Percentiles rank a stretch among this genome's conserved stretches.
phyloP scores from a whole-genome alignment of 1,140 invertebrate genomes.

The Penaeus vannamei region DNA sequence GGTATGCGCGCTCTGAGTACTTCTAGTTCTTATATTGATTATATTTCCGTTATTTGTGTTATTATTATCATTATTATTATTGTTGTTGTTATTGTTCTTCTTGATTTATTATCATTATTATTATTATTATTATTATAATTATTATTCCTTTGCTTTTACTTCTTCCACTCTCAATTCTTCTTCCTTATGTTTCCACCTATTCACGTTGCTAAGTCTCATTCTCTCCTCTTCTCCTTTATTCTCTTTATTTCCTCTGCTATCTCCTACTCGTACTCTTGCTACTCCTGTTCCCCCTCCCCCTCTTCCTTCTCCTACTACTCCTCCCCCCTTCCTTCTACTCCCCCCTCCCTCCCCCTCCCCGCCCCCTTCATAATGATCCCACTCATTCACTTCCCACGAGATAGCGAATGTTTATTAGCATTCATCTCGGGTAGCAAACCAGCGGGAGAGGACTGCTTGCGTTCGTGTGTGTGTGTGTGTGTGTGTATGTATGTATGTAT shows the following conservation, averaged over 20 bases:
- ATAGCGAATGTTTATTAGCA: no score
- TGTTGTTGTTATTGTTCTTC: conserved; percentile 36
- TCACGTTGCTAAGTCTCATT: not conserved
- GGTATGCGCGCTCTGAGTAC: no score
- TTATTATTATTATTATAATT: conserved; percentile 3
- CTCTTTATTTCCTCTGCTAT: not conserved
- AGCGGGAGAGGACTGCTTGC: not conserved
- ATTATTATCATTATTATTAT: conserved; percentile 31
- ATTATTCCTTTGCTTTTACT: conserved; percentile 20
- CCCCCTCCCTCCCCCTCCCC: no score
- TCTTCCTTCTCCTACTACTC: no score
- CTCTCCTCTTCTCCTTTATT: not conserved
- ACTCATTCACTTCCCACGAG: no score
- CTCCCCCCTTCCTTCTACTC: no score
- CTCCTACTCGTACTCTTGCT: not conserved
- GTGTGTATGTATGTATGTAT: not conserved
- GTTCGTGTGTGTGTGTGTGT: conserved; percentile 6
- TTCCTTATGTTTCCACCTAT: not conserved
- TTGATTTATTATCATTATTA: not conserved
- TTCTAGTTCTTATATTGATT: no score
- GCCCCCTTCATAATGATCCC: no score
- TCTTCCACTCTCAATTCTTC: no score
- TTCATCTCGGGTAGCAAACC: not conserved
- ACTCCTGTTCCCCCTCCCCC: no score
- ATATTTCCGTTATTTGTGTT: not conserved